Evolutionary conservation across 1,140 invertebrate genomes (phyloP), one percentile per base, ranked within the genome.

Genomic region (Psilanteris sp.): DNA sequence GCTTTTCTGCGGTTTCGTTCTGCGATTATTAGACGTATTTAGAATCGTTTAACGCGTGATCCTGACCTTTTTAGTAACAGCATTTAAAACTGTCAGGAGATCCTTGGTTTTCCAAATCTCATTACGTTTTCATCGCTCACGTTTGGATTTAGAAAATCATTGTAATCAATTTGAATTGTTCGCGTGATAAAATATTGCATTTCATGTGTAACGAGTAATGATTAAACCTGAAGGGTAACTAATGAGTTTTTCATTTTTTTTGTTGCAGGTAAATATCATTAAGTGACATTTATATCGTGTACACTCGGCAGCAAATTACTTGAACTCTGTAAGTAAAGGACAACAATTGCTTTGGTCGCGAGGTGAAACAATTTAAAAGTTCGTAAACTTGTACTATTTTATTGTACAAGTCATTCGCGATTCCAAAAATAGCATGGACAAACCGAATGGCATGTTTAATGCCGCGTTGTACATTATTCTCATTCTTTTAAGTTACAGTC

Each of bases 1-100:
- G 81, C 27, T 59, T 71, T 4, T 29, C 4, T 64, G 82, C 32
- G 77, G 79, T 81, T 82, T 82, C 55, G 71, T 71, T 50, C 39
- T 27, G 34, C 39, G 29, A 68, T 54, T 62, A 83, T 84, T 81
- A 81, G 79, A 55, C 64, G 34, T 20, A 62, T 78, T 73, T 78
- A 76, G 50, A 67, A 59, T 8, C 55, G 26, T 36, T 71, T 71
- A 70, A 39, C 66, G 43, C 55, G 48, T 26, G 36, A 29, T 52
- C 29, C 18, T 54, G 48, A 66, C 66, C 59, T 61, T 77, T 71
- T 71, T 66, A 50, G 59, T 55, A 57, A 18, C 18, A 1, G 5
- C 32, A 15, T 9, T 11, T 13, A 29, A 26, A 55, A 68, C 16
- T 34, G 37, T n/a, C n/a, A n/a, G 59, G 73, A 76, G 70, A 70